These are phyloP conservation scores for Marmota monax DNA, from an alignment of 2,113 vertebrate genomes.

Conservation along the genomic window DNA sequence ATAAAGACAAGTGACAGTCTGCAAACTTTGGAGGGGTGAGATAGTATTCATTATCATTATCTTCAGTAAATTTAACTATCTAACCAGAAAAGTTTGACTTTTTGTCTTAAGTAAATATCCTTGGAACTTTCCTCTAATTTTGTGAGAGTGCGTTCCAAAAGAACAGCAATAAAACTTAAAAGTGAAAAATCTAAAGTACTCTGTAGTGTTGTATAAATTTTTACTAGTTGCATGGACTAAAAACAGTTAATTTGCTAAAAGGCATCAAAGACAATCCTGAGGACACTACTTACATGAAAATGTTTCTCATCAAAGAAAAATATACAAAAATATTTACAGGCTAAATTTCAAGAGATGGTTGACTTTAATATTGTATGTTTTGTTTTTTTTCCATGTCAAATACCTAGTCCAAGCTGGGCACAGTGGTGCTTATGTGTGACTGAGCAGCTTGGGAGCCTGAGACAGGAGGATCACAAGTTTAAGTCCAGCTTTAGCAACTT, in stretches of 20 bases:
- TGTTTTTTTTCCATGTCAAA: constrained; percentile 53
- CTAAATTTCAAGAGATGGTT: constrained; percentile 85
- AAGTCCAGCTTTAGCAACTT: too few species aligned
- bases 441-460: too few species aligned
- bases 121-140: neutral
- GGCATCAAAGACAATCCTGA: constrained; percentile 76
- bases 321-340: constrained; percentile 86
- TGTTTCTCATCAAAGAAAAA: constrained; percentile 82
- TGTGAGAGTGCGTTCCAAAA: constrained; percentile 30
- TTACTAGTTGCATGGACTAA: constrained; percentile 85
- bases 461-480: too few species aligned
- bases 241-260: constrained; percentile 54
- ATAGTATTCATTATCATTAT: constrained; percentile 31
- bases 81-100: neutral
- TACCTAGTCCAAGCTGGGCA: too few species aligned
- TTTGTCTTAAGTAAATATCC: neutral
- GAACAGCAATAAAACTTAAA: neutral
- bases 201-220: constrained; percentile 40
- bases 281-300: constrained; percentile 82
- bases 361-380: constrained; percentile 90
- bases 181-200: neutral
- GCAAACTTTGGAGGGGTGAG: neutral
- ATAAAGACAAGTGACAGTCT: too few species aligned
- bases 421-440: too few species aligned
- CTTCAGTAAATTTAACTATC: neutral